Conservation (phyloP, 2,888 invertebrate genomes). For the Brassicogethes aeneus region DNA sequence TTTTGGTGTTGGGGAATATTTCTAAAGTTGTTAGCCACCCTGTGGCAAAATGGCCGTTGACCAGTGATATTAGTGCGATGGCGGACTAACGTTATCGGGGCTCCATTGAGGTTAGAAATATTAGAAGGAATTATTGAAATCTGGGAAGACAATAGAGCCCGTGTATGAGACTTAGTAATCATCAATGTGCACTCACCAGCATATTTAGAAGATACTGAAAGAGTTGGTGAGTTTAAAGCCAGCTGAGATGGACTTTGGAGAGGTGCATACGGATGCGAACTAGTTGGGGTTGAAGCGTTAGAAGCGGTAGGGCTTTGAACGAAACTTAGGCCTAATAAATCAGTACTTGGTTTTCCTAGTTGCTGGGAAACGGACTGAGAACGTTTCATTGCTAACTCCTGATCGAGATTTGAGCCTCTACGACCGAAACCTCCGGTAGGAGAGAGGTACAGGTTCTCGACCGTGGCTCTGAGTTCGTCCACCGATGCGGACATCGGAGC, state of each 20-base stretch:
- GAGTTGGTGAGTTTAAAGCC: conserved; percentile 58
- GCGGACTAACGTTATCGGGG: too few species aligned
- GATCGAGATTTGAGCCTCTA: conserved; percentile 61
- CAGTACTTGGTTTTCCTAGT: conserved; percentile 65
- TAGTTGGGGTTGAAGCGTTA: conserved; percentile 55
- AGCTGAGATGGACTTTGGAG: conserved; percentile 66
- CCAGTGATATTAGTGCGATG: too few species aligned
- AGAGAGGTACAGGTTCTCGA: conserved; percentile 80
- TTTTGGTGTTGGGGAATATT: too few species aligned
- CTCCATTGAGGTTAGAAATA: too few species aligned
- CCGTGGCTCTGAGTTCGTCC: conserved; percentile 85
- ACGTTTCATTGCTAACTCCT: conserved; percentile 55
- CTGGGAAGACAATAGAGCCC: too few species aligned
- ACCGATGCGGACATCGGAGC: conserved; percentile 92
- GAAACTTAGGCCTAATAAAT: conserved; percentile 69
- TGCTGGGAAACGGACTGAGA: conserved; percentile 73
- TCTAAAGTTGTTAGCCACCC: too few species aligned
- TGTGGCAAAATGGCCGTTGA: too few species aligned
- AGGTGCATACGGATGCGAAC: conserved; percentile 71
- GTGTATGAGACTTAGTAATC: too few species aligned
- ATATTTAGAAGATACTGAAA: conserved; percentile 43
- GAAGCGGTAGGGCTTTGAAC: conserved; percentile 73
- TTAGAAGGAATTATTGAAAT: too few species aligned
- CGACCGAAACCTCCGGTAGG: conserved; percentile 60
- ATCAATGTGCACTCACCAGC: conserved; percentile 46